Evolutionary conservation across 2,113 vertebrate genomes (phyloP).

Genomic region (Erpornis zantholeuca): DNA sequence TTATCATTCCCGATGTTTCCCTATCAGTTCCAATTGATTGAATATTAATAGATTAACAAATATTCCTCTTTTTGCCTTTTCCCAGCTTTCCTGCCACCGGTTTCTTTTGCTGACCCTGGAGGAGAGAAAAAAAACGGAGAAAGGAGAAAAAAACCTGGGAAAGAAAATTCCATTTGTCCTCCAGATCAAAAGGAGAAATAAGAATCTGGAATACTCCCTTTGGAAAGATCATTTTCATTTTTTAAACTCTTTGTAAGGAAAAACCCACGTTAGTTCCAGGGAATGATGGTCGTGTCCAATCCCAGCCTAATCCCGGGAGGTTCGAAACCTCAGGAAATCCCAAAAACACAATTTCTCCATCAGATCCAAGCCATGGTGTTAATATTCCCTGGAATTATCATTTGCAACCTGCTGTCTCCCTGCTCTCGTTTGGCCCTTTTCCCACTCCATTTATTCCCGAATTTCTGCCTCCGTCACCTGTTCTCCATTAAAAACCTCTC

Average conservation of each 20-base stretch:
- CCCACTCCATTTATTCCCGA: not conserved
- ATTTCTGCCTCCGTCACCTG: slow-evolving; percentile 28
- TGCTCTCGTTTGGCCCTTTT: not conserved
- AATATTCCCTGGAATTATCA: accelerated
- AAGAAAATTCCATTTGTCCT: not conserved
- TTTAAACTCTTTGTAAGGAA: not conserved
- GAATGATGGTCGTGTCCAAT: not conserved
- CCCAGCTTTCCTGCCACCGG: not conserved
- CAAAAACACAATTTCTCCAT: not conserved
- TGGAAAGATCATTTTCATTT: not conserved
- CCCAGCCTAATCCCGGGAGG: not conserved
- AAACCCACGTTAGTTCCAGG: not conserved
- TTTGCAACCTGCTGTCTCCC: not conserved
- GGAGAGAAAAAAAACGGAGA: not conserved
- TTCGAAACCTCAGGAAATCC: not conserved
- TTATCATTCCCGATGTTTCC: not conserved
- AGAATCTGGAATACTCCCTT: not conserved
- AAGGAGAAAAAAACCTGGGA: not conserved
- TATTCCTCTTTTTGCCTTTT: not conserved
- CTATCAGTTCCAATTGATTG: not conserved
- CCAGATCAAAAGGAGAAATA: not conserved
- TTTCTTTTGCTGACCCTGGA: not conserved
- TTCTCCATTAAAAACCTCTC: slow-evolving; percentile 20
- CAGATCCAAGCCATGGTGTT: not conserved
- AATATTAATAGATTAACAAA: not conserved